phyloP scores from a whole-genome alignment of 2,888 invertebrate genomes.

The Cryptus armator region DNA sequence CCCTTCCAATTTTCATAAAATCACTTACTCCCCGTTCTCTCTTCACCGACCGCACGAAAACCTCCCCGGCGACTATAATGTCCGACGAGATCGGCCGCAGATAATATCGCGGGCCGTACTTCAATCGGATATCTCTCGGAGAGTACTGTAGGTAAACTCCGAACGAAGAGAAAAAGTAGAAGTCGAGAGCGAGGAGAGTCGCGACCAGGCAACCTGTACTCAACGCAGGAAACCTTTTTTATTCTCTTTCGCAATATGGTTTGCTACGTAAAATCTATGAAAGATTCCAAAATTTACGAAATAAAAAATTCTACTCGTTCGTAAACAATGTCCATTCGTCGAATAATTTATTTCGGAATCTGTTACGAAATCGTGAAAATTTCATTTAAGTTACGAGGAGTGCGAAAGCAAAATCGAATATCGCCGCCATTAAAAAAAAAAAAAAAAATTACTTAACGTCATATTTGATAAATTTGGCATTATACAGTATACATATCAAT shows the following conservation, averaged over 20 bases:
- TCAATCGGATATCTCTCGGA: slow-evolving; percentile 10
- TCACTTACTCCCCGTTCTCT: slow-evolving; percentile 60
- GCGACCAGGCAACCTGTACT: not conserved
- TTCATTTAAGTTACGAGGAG: too few species aligned
- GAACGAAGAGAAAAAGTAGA: not conserved
- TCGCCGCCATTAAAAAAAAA: too few species aligned
- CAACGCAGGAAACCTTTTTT: not conserved
- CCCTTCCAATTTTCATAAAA: slow-evolving; percentile 70
- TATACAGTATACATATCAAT: too few species aligned
- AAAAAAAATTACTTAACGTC: too few species aligned
- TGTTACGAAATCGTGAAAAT: too few species aligned
- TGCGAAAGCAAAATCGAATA: too few species aligned
- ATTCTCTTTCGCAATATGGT: too few species aligned
- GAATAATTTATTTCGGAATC: too few species aligned
- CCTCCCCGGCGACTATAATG: slow-evolving; percentile 74
- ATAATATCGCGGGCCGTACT: slow-evolving; percentile 69
- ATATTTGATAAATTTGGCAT: too few species aligned
- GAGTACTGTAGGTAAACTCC: not conserved
- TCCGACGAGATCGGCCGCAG: slow-evolving; percentile 77
- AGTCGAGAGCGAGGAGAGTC: not conserved
- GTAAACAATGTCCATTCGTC: too few species aligned
- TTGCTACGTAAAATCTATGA: too few species aligned
- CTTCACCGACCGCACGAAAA: slow-evolving; percentile 38
- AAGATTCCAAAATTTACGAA: slow-evolving; percentile 7
- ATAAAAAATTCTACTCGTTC: not conserved